A percentile compares a stretch with the other conserved stretches of the same genome.
phyloP scores from a whole-genome alignment of 2,113 vertebrate genomes.

The Mystacornis crossleyi region DNA sequence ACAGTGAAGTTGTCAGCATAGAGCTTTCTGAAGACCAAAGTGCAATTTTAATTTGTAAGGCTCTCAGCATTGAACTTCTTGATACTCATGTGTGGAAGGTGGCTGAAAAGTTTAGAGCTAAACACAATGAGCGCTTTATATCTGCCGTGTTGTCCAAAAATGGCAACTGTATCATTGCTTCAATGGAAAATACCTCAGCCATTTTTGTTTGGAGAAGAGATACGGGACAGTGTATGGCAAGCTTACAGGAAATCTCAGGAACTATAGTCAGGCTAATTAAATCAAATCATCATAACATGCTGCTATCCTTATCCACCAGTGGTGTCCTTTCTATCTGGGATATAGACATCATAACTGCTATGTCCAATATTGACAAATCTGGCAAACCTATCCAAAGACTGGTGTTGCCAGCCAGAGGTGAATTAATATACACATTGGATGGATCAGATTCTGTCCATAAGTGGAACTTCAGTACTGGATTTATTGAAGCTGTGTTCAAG shows the following conservation, averaged over 20 bases:
- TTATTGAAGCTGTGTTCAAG: constrained; percentile 95
- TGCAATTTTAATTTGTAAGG: constrained; percentile 95
- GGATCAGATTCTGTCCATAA: constrained; percentile 95
- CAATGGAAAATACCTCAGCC: constrained; percentile 98
- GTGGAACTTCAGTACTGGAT: constrained; percentile 97
- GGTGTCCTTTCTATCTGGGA: constrained; percentile 98
- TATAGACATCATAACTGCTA: constrained; percentile 97
- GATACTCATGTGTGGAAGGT: constrained; percentile 95
- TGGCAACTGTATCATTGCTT: constrained; percentile 95
- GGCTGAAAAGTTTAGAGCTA: constrained; percentile 96
- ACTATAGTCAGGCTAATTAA: constrained; percentile 96
- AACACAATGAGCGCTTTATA: constrained; percentile 91
- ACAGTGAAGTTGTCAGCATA: constrained; percentile 91
- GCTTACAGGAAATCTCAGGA: constrained; percentile 96
- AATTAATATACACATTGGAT: constrained; percentile 94
- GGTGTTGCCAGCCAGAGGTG: constrained; percentile 90
- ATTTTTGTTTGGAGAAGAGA: constrained; percentile 98
- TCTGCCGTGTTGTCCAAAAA: constrained; percentile 95
- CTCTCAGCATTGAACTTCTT: constrained; percentile 92
- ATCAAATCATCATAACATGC: constrained; percentile 94
- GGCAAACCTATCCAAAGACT: constrained; percentile 92
- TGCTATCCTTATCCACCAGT: constrained; percentile 93
- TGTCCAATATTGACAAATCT: constrained; percentile 99
- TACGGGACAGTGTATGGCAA: constrained; percentile 97
- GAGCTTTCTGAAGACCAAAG: constrained; percentile 97